Percentiles rank a stretch among this genome's conserved stretches.
These are phyloP conservation scores for Dysmachus trigonus DNA, from an alignment of 2,888 invertebrate species.

Conservation along the genomic window DNA sequence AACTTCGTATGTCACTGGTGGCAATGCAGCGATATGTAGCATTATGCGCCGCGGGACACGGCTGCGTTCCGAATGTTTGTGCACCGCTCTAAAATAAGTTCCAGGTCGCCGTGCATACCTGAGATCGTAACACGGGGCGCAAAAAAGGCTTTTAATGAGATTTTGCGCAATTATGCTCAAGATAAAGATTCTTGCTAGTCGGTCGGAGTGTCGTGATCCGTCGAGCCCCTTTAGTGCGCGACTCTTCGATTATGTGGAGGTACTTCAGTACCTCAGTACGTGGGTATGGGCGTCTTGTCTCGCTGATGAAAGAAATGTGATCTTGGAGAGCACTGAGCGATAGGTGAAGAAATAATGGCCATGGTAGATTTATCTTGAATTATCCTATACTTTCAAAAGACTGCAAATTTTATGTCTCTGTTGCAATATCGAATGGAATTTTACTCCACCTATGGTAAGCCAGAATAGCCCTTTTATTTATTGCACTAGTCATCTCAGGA, in stretches of 20 bases:
- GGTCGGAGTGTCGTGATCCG: background rate
- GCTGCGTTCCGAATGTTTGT: background rate
- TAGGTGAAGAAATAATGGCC: background rate
- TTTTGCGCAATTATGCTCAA: background rate
- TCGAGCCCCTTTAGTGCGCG: background rate
- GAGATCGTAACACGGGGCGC: background rate
- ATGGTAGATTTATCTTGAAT: background rate
- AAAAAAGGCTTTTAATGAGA: background rate
- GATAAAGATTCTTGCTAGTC: background rate
- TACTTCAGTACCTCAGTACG: no score
- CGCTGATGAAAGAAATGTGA: background rate
- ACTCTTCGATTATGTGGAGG: background rate
- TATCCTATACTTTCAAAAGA: background rate
- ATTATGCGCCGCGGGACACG: background rate
- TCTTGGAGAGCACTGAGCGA: background rate
- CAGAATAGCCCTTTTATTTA: background rate
- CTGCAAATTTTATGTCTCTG: background rate
- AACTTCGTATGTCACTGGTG: background rate
- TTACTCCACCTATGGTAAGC: background rate
- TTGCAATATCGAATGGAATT: background rate
- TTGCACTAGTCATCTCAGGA: background rate
- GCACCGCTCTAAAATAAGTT: background rate
- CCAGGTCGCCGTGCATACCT: background rate
- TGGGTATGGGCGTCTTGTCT: background rate
- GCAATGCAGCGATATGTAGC: background rate